These are phyloP conservation scores for Agelas oroides DNA, from an alignment of 37 sponge, comb jelly and placozoan genomes.

Conservation along the genomic window DNA sequence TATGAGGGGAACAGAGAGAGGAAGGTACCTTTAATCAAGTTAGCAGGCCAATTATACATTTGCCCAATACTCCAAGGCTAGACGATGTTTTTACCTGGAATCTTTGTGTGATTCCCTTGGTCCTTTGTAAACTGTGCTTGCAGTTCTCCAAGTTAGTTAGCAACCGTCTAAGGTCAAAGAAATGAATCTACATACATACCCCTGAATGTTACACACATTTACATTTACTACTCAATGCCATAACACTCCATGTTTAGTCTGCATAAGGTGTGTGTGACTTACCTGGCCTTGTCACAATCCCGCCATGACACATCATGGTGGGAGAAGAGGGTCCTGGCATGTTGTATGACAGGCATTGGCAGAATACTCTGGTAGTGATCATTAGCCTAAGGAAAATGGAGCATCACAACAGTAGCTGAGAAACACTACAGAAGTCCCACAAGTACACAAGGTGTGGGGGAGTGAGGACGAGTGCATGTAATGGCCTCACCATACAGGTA, in stretches of 20 bases:
- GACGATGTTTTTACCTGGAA: conserved; percentile 66
- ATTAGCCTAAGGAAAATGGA: conserved; percentile 48
- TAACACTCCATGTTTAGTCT: too few species aligned
- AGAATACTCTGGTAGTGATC: conserved; percentile 67
- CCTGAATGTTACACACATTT: too few species aligned
- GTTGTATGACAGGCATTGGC: conserved; percentile 49
- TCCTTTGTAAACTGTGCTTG: conserved; percentile 63
- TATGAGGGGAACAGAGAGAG: background rate
- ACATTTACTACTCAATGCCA: too few species aligned
- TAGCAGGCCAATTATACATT: too few species aligned
- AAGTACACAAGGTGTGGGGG: too few species aligned
- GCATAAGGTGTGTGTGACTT: background rate
- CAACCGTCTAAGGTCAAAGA: conserved; percentile 44
- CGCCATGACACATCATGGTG: conserved; percentile 84
- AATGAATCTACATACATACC: too few species aligned
- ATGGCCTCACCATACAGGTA: too few species aligned
- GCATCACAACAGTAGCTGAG: too few species aligned
- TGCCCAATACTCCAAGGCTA: too few species aligned
- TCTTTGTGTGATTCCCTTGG: conserved; percentile 46
- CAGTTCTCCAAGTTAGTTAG: conserved; percentile 72
- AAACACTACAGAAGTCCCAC: too few species aligned
- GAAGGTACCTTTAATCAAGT: too few species aligned
- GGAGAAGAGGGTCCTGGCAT: conserved; percentile 80
- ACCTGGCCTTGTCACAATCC: conserved; percentile 82
- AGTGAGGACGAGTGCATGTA: too few species aligned